phyloP scores from a whole-genome alignment of 2,888 invertebrate species.

The Mythimna lalbum region DNA sequence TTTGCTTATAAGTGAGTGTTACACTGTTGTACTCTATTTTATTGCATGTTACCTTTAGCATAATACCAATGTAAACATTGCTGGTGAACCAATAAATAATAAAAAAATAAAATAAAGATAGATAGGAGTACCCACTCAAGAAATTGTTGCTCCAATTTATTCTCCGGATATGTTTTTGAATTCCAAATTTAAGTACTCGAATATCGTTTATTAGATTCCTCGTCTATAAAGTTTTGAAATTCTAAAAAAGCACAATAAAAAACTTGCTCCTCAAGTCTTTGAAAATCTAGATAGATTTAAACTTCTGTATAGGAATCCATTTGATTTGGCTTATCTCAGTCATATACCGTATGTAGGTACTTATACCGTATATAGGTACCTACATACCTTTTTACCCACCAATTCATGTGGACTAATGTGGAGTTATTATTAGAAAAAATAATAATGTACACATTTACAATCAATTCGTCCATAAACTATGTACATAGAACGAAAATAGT shows the following conservation, averaged over 20 bases:
- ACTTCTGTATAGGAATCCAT: no score
- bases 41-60: no score
- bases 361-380: not conserved
- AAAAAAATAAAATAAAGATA: no score
- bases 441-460: no score
- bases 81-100: no score
- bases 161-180: not conserved
- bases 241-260: not conserved
- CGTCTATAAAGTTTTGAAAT: constrained; percentile 12
- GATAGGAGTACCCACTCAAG: not conserved
- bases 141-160: not conserved
- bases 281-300: not conserved
- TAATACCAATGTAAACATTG: no score
- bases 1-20: no score
- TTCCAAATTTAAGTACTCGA: not conserved
- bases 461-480: no score
- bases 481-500: no score
- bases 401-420: no score
- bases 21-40: no score
- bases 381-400: not conserved
- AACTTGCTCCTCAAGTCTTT: not conserved
- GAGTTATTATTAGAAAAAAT: not conserved
- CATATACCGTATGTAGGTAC: not conserved
- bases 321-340: not conserved
- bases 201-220: constrained; percentile 20